These are phyloP conservation scores for Mactromeris polynyma DNA, from an alignment of 2,888 invertebrate genomes.

Conservation along the genomic window DNA sequence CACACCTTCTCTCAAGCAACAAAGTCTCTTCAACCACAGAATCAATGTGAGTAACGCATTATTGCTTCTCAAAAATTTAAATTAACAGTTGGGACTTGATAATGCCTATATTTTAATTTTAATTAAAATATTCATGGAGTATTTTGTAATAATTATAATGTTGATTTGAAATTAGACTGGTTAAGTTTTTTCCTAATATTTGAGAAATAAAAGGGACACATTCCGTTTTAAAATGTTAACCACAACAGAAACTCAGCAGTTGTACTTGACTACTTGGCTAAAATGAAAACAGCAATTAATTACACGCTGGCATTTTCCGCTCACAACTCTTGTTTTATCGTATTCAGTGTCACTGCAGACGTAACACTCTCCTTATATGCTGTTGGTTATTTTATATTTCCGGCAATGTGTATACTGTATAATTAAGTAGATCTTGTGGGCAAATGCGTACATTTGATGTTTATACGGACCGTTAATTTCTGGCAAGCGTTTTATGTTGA, in stretches of 20 bases:
- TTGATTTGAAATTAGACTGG: no score
- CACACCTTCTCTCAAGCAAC: no score
- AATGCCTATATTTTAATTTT: no score
- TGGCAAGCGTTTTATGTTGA: slow-evolving; percentile 17
- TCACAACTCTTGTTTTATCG: not conserved
- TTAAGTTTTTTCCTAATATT: not conserved
- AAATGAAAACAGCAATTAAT: not conserved
- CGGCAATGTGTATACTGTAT: not conserved
- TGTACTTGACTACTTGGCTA: not conserved
- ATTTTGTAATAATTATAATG: no score
- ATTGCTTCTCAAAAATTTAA: no score
- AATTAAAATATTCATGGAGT: no score
- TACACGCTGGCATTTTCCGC: not conserved
- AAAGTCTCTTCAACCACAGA: no score
- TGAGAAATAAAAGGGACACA: not conserved
- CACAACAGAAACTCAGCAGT: not conserved
- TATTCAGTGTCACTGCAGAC: not conserved
- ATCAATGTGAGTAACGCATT: no score
- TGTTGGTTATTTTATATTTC: slow-evolving; percentile 33
- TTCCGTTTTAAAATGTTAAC: no score
- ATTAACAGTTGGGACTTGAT: no score
- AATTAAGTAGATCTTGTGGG: slow-evolving; percentile 13
- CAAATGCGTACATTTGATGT: not conserved
- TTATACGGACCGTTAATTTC: slow-evolving; percentile 17
- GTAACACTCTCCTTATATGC: not conserved